A percentile compares a stretch with the other conserved stretches of the same genome.
Conservation (phyloP, 2,113 vertebrate species). For the Anolis sagrei region DNA sequence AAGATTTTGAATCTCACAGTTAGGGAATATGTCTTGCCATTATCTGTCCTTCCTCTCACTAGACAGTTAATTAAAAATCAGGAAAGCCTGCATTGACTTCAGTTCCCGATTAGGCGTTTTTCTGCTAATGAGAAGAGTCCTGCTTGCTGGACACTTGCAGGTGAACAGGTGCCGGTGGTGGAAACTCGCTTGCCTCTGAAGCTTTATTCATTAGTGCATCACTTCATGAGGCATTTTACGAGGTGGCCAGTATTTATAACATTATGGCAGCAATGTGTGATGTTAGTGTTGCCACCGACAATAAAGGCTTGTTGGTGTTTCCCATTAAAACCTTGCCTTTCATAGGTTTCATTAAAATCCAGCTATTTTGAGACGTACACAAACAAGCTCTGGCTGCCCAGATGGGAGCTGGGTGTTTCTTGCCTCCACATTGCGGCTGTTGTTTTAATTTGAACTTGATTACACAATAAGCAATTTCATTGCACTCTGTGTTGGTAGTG, state of each 20-base stretch:
- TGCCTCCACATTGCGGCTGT: neutral
- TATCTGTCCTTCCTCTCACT: accelerated
- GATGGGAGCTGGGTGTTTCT: neutral
- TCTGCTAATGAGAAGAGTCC: neutral
- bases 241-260: neutral
- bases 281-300: neutral
- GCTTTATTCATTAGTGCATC: constrained; percentile 12
- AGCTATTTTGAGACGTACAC: neutral
- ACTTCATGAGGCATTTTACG: constrained; percentile 15
- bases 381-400: constrained; percentile 26
- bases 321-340: constrained; percentile 3
- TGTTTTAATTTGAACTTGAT: constrained; percentile 29
- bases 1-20: neutral
- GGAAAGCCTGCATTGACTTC: neutral
- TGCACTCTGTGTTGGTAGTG: neutral
- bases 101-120: neutral
- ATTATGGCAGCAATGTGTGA: neutral
- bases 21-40: neutral
- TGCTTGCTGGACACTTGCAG: neutral
- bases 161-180: constrained; percentile 9
- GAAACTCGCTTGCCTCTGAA: neutral
- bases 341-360: constrained; percentile 12
- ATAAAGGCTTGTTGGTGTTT: constrained; percentile 5
- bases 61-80: constrained; percentile 35
- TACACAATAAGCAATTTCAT: constrained; percentile 16